These are phyloP conservation scores for Clusia tigrina DNA, from an alignment of 2,888 invertebrate species.

Conservation along the genomic window DNA sequence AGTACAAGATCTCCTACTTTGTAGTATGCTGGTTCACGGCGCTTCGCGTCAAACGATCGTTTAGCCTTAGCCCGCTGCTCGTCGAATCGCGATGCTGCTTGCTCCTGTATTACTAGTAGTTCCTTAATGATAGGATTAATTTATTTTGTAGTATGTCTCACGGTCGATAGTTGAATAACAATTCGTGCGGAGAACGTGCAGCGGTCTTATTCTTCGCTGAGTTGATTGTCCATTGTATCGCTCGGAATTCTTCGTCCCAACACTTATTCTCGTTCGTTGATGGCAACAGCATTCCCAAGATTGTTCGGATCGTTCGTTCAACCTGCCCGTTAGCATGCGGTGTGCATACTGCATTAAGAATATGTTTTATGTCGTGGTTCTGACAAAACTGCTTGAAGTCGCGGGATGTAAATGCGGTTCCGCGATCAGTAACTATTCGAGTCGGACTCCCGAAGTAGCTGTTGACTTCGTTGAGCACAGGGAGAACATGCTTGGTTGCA, in stretches of 20 bases:
- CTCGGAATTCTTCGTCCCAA: conserved; percentile 20
- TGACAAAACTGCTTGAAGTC: conserved; percentile 36
- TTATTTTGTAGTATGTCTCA: conserved; percentile 17
- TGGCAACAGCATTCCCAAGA: conserved; percentile 16
- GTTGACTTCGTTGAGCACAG: conserved; percentile 17
- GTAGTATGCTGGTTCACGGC: too few species aligned
- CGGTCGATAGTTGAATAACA: conserved; percentile 8
- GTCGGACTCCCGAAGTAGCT: conserved; percentile 38
- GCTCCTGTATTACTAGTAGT: too few species aligned
- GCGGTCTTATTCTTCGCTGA: conserved; percentile 13
- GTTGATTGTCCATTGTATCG: conserved; percentile 20
- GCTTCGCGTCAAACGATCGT: too few species aligned
- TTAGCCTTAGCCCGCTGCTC: too few species aligned
- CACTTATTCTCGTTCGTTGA: conserved; percentile 1
- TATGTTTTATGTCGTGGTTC: conserved; percentile 36
- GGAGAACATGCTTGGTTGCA: conserved; percentile 21
- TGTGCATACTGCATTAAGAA: conserved; percentile 37
- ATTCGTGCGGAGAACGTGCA: conserved; percentile 11
- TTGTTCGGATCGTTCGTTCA: conserved; percentile 22
- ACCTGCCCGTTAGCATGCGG: conserved; percentile 36
- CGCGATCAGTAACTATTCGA: conserved; percentile 40
- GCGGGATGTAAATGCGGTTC: conserved; percentile 40
- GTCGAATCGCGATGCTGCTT: too few species aligned
- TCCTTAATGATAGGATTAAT: too few species aligned
- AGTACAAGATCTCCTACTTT: too few species aligned